Evolutionary conservation across 2,113 vertebrate species (phyloP).

Genomic region (Phrynosoma blainvillii): DNA sequence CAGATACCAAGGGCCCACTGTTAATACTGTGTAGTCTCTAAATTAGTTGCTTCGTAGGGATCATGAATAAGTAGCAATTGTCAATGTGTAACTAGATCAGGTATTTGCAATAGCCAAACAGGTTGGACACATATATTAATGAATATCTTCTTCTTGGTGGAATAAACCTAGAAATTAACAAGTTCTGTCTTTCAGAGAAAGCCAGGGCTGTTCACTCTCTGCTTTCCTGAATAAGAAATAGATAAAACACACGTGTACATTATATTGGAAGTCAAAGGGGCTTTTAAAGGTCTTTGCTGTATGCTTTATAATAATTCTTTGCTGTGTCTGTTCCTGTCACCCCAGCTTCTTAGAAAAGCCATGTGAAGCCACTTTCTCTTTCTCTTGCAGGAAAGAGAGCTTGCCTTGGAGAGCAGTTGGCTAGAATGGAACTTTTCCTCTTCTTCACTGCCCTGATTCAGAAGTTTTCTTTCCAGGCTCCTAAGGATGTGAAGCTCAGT

Average conservation of each 20-base stretch:
- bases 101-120: too few relatives aligned
- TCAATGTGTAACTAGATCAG: too few relatives aligned
- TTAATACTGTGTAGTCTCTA: too few relatives aligned
- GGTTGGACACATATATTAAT: too few relatives aligned
- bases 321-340: background rate
- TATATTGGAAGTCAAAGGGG: too few relatives aligned
- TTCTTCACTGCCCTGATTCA: slow-evolving; percentile 83
- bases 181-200: too few relatives aligned
- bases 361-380: background rate
- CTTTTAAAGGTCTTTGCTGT: background rate
- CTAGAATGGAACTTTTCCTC: slow-evolving; percentile 84
- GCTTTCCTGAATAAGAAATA: background rate
- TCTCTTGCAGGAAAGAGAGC: slow-evolving; percentile 78
- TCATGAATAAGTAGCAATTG: too few relatives aligned
- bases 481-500: slow-evolving; percentile 59
- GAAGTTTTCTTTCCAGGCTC: slow-evolving; percentile 80
- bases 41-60: too few relatives aligned
- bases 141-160: too few relatives aligned
- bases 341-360: background rate
- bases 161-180: too few relatives aligned
- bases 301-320: background rate
- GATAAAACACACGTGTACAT: background rate
- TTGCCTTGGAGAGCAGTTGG: slow-evolving; percentile 85
- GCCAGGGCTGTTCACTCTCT: too few relatives aligned
- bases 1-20: too few relatives aligned